phyloP scores from a whole-genome alignment of 2,888 invertebrate species.

The Notocelia uddmanniana region DNA sequence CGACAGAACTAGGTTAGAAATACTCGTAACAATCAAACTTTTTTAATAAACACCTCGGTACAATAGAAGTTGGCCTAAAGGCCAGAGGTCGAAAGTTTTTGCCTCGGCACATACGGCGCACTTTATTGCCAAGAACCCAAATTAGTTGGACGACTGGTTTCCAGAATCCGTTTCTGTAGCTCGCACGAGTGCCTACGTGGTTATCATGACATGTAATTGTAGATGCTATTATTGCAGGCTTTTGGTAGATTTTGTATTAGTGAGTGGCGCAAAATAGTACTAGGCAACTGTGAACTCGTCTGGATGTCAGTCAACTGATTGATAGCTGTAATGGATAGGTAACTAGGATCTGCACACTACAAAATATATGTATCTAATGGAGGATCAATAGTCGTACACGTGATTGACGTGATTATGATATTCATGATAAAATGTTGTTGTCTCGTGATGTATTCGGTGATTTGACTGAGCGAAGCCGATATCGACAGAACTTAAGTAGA shows the following conservation, averaged over 20 bases:
- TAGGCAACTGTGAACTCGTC: not conserved
- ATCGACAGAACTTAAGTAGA: too few species aligned
- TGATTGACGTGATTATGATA: too few species aligned
- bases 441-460: too few species aligned
- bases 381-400: too few species aligned
- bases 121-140: constrained; percentile 36
- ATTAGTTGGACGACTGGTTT: constrained; percentile 21
- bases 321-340: constrained; percentile 14
- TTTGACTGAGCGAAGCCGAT: too few species aligned
- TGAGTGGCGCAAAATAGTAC: not conserved
- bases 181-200: not conserved
- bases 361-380: too few species aligned
- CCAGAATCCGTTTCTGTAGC: not conserved
- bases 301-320: constrained; percentile 19
- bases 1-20: constrained; percentile 20
- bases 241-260: not conserved
- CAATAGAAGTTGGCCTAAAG: constrained; percentile 36
- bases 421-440: too few species aligned
- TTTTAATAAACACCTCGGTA: constrained; percentile 41
- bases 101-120: constrained; percentile 35
- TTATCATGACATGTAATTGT: not conserved
- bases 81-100: constrained; percentile 32
- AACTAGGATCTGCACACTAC: too few species aligned
- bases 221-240: not conserved
- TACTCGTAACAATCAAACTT: constrained; percentile 29